A percentile compares a stretch with the other conserved stretches of the same genome.
Conservation (phyloP, 2,888 invertebrate genomes). For the Scaptomyza cyrtandrae region DNA sequence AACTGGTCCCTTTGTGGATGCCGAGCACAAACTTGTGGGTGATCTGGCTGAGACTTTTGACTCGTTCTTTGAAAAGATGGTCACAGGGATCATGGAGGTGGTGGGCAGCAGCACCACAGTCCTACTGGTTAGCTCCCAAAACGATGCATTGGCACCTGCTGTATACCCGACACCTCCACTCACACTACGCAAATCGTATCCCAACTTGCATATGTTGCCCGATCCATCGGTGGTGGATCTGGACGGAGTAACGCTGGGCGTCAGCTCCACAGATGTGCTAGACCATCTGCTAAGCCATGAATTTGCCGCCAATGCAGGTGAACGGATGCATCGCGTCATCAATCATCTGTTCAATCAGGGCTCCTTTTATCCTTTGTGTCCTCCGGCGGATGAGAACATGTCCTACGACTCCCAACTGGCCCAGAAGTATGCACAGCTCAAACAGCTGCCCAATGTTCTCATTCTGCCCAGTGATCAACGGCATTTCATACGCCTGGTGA, state of each 20-base stretch:
- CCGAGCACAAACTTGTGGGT: conserved; percentile 87
- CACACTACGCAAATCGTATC: conserved; percentile 85
- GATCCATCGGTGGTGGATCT: conserved; percentile 93
- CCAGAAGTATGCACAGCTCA: conserved; percentile 89
- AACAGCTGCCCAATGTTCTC: conserved; percentile 91
- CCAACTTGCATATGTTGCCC: conserved; percentile 89
- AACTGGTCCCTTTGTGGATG: conserved; percentile 94
- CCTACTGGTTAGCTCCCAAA: conserved; percentile 90
- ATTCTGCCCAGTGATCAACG: conserved; percentile 93
- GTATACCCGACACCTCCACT: conserved; percentile 94
- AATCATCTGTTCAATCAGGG: conserved; percentile 91
- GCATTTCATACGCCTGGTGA: conserved; percentile 92
- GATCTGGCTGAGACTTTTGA: conserved; percentile 90
- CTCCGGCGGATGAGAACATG: conserved; percentile 87
- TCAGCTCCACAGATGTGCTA: conserved; percentile 93
- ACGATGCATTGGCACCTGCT: conserved; percentile 91
- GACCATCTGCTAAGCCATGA: conserved; percentile 93
- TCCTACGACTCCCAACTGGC: conserved; percentile 90
- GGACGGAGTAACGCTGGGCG: conserved; percentile 90
- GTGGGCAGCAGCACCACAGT: conserved; percentile 89
- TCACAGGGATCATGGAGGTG: conserved; percentile 88
- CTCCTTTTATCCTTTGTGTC: conserved; percentile 93
- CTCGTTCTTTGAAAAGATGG: conserved; percentile 89
- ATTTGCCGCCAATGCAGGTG: conserved; percentile 87
- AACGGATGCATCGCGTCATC: conserved; percentile 91